Base-by-base conservation (phyloP, 2,113 vertebrate species). In the Lepisosteus osseus region DNA sequence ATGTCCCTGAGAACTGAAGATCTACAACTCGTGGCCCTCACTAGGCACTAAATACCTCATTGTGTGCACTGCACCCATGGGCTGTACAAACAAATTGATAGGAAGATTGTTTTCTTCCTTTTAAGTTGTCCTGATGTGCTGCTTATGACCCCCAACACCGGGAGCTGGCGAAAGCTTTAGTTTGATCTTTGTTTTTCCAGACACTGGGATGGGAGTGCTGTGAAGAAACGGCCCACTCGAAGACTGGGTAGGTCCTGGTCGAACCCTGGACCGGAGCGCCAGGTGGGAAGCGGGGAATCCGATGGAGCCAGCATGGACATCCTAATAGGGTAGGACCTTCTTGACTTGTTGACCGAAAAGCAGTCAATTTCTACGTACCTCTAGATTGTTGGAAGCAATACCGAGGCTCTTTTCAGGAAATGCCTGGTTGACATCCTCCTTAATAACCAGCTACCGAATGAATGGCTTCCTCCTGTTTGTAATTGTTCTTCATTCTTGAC, bases 231-330 rank as follows among this genome's bases (percentile, higher is more conserved):
- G 70, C 70, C 3, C 47, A 13, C 54, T 65, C 74, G 17, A 47
- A 71, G 62, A 72, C 71, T 76, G 65, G 79, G 78, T 77, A 78
- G 70, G 47, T 65, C 54, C 65, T 72, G n/a, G 54, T 72, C 57
- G 54, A 73, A 44, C 45, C 72, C 29, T 9, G 43, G 56, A 45
- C 61, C 4, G 12, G 44, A 15, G 45, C 3, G 47, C 47, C 56
- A 11, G 54, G 56, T 54, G 15, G 17, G 54, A 61, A 55, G 9
- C 3, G 54, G 3, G 54, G 71, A 73, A 77, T 76, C 77, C 69
- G 74, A 44, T 71, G 82, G 81, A 78, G 72, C 83, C 76, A 86
- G 76, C 77, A 90, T 89, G 88, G 88, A 89, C 61, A 81, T 86
- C 17, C 81, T 89, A 65, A 67, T 84, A 63, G 86, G 81, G 88